Base-by-base conservation (phyloP, 2,888 invertebrate species). In the Platycnemis pennipes region DNA sequence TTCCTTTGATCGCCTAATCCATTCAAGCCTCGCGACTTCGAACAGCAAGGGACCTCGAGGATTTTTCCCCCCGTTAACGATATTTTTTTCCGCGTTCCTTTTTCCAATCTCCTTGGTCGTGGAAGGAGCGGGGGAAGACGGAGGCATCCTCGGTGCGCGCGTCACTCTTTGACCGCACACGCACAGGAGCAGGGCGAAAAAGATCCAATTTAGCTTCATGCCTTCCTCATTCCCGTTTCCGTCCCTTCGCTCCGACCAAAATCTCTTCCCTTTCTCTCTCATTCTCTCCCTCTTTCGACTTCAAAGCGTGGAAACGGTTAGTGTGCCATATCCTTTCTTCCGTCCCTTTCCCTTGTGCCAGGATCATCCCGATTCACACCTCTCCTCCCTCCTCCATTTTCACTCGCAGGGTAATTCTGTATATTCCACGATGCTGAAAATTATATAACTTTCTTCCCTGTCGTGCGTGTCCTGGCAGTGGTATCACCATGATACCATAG, bases 261-360 rank as follows among this genome's bases (percentile, higher is more conserved):
- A 11, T 8, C 31, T 31, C 31, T n/a, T n/a, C n/a, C n/a, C n/a
- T n/a, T n/a, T n/a, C n/a, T n/a, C 11, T 49, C 49, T 49, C 49
- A 16, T 3, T 19, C 31, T 69, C 69, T 69, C 31, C 69, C 31
- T n/a, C n/a, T 22, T 26, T 26, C 13, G 69, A 69, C 69, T 69
- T 69, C 69, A 69, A 69, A 69, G 69, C 69, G n/a, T 69, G 69
- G 31, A 69, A 69, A 69, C 69, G 7, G 69, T 69, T 69, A 69
- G n/a, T 31, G 31, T 31, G 31, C 69, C 69, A 69, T 69, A 31
- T 69, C n/a, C 69, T 69, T 69, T 69, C 69, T 69, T 69, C 69
- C 69, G n/a, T 31, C 31, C 31, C n/a, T 69, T 31, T 7, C 31
- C 11, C 31, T 22, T 5, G 11, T 49, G 19, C 49, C 49, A 49